Conservation (phyloP, 2,797 vertebrate genomes). For the Botia kubotai region DNA sequence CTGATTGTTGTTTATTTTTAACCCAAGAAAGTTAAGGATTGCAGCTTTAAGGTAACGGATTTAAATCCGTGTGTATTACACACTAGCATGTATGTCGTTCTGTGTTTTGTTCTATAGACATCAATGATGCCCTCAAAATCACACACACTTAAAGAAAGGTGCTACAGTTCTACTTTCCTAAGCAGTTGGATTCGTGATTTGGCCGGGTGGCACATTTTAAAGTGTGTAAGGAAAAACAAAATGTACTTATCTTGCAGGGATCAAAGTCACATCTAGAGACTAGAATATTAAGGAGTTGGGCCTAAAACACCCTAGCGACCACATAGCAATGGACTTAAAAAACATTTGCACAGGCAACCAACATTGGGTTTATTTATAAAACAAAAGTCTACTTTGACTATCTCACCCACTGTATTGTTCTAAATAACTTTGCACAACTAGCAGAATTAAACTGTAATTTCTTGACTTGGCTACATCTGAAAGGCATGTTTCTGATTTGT, state of each 20-base stretch:
- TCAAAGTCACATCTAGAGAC: neutral
- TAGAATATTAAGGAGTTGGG: neutral
- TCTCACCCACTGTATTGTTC: neutral
- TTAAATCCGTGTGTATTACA: too few species aligned
- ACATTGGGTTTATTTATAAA: neutral
- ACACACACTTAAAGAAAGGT: too few species aligned
- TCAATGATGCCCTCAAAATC: too few species aligned
- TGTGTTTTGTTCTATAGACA: too few species aligned
- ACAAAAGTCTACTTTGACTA: neutral
- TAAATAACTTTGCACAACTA: neutral
- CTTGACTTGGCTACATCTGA: neutral
- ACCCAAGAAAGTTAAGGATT: too few species aligned
- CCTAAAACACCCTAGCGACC: neutral
- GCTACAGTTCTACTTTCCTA: neutral
- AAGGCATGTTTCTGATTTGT: neutral
- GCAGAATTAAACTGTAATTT: neutral
- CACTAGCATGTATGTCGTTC: too few species aligned
- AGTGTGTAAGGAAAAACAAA: neutral
- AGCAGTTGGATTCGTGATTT: neutral
- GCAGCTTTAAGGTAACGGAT: too few species aligned
- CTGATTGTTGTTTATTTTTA: too few species aligned
- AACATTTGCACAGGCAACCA: neutral
- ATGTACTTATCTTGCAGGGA: neutral
- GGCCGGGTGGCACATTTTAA: neutral
- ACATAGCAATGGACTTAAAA: neutral